Evolutionary conservation across 2,888 invertebrate species (phyloP), one percentile per base, ranked within the genome.

Genomic region (Bruchidius siliquastri): DNA sequence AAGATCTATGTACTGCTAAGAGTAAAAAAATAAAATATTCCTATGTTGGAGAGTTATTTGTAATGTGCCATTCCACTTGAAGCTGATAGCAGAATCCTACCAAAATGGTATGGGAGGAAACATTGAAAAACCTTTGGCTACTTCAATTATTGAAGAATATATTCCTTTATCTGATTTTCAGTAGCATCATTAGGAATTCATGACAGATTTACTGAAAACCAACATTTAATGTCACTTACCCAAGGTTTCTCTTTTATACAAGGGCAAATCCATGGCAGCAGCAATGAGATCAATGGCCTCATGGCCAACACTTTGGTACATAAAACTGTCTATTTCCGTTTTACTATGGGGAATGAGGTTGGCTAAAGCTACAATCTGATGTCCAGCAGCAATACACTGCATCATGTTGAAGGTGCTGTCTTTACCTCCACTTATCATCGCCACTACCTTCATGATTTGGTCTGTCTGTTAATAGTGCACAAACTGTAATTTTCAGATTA

Each of bases 391-490:
- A 79, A 97, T 92, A 88, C 98, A 98, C 89, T 98, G 96, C 94
- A 99, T 94, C 94, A 99, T 95, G 87, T 98, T 99, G 89, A 95
- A 99, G 88, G 97, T 97, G 89, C 98, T 99, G 89, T 99, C 99
- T 89, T 99, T 99, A 81, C 99, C 99, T 81, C 99, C 99, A 88
- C 98, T 99, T 80, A 96, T 91, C 87, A 96, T 89, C 77, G 95
- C 96, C 81, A 95, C 94, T 80, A 94, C 94, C 88, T 91, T 94
- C 96, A 96, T 96, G 49, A 49, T 49, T 49, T 49, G 3, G 49
- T 30, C 30, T n/a, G n/a, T 3, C 30, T 49, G 49, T 49, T 49
- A 13, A 13, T 30, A 30, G 13, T 49, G 49, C 26, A 49, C 49
- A 49, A 49, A 49, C 49, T 49, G 18, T 49, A 13, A 49, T 49